Percentiles rank a stretch among this genome's conserved stretches.
These are phyloP conservation scores for Colius striatus DNA, from an alignment of 2,113 vertebrate species.

Conservation along the genomic window DNA sequence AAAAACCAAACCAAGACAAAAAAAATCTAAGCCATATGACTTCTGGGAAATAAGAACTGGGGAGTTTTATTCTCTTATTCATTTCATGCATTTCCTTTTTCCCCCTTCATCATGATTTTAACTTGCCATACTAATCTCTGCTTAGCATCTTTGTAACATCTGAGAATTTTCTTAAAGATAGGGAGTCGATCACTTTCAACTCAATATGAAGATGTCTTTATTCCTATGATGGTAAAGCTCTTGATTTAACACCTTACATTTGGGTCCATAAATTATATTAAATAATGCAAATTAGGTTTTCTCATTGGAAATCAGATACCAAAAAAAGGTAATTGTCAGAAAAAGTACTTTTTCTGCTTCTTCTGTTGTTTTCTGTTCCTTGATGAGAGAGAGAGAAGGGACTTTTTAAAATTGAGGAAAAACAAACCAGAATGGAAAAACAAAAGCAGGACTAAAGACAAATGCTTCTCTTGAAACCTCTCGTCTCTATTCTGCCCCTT, in stretches of 20 bases:
- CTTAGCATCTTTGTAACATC: not conserved
- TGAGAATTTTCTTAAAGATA: not conserved
- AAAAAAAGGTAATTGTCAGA: not conserved
- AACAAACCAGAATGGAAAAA: not conserved
- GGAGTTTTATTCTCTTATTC: accelerated
- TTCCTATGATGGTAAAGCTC: not conserved
- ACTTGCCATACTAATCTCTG: not conserved
- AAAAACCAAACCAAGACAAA: too few species aligned
- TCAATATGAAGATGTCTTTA: not conserved
- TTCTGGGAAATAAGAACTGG: not conserved
- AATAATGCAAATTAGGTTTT: not conserved
- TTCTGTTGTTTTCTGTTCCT: not conserved
- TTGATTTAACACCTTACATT: not conserved
- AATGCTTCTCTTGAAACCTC: not conserved
- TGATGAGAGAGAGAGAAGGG: not conserved
- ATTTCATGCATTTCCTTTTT: not conserved
- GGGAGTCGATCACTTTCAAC: not conserved
- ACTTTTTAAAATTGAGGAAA: not conserved
- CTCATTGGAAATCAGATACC: not conserved
- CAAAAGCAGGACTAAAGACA: not conserved
- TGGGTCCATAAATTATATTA: not conserved
- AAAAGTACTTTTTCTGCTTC: not conserved
- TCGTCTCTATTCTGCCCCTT: not conserved
- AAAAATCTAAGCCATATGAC: not conserved
- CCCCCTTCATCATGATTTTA: not conserved